Percentiles rank a stretch among this genome's conserved stretches.
These are phyloP conservation scores for Cochlearius cochlearius DNA, from an alignment of 2,113 vertebrate genomes.

Conservation along the genomic window DNA sequence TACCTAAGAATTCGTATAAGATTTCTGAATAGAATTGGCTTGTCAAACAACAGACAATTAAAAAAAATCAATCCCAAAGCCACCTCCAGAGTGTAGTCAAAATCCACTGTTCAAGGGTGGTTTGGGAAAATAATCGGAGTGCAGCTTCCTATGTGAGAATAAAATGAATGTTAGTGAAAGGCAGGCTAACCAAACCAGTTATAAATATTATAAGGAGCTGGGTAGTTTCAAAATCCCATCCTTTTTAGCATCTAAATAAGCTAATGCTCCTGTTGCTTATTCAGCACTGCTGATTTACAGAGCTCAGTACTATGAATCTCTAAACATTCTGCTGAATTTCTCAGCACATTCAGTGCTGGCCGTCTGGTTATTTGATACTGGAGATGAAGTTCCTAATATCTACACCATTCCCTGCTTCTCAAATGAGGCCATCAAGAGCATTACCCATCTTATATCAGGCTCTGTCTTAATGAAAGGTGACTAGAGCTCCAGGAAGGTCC, in stretches of 20 bases:
- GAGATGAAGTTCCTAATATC: neutral
- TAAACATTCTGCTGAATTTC: slow-evolving; percentile 22
- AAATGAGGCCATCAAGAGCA: slow-evolving; percentile 18
- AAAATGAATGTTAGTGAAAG: slow-evolving; percentile 26
- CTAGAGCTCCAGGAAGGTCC: slow-evolving; percentile 19
- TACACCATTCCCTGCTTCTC: neutral
- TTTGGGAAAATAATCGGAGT: neutral
- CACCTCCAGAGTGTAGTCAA: slow-evolving; percentile 5
- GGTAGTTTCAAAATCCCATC: slow-evolving; percentile 44
- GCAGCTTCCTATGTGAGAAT: neutral
- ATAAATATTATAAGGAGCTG: slow-evolving; percentile 30
- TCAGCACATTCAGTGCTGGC: neutral
- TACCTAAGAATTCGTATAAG: slow-evolving; percentile 28
- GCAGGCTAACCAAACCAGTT: slow-evolving; percentile 9
- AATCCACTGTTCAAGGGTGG: neutral
- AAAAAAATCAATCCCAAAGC: neutral
- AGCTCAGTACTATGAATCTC: neutral
- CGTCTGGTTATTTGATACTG: neutral
- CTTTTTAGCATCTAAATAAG: slow-evolving; percentile 55
- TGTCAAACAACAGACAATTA: slow-evolving; percentile 25
- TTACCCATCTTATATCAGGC: neutral
- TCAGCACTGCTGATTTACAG: slow-evolving; percentile 52
- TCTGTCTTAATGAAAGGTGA: slow-evolving; percentile 23
- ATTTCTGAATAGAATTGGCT: slow-evolving; percentile 26
- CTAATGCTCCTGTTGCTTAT: slow-evolving; percentile 57